Evolutionary conservation across 30 jellyfish, hydroid and myxozoan genomes (phyloP).

Genomic region (Sanderia malayensis): DNA sequence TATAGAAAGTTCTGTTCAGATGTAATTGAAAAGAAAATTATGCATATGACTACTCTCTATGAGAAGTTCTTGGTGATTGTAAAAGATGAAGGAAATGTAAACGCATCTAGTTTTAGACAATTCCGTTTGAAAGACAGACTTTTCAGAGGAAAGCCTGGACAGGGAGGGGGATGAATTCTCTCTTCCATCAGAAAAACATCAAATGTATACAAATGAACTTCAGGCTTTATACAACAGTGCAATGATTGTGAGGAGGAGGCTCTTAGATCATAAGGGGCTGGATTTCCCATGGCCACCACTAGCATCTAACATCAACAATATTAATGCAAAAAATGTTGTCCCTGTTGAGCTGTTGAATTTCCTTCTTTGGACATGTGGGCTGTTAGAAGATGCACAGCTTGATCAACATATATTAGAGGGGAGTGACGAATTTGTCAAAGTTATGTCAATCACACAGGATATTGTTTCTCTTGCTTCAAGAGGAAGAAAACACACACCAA

Average conservation of each 20-base stretch:
- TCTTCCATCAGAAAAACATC: too few relatives aligned
- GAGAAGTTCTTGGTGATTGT: conserved; percentile 26
- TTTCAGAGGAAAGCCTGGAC: too few relatives aligned
- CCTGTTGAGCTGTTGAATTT: conserved; percentile 27
- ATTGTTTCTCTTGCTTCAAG: conserved; percentile 38
- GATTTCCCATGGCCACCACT: conserved; percentile 64
- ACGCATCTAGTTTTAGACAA: conserved; percentile 35
- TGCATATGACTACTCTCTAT: too few relatives aligned
- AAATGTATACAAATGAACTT: conserved; percentile 6
- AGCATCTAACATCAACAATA: conserved; percentile 30
- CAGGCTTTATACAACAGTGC: conserved; percentile 16
- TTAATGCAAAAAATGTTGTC: conserved; percentile 30
- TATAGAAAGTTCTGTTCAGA: conserved; percentile 10
- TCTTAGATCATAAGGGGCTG: not conserved
- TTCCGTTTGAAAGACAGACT: conserved; percentile 26
- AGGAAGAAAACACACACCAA: conserved; percentile 56
- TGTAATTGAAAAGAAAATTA: conserved; percentile 13
- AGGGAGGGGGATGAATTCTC: too few relatives aligned
- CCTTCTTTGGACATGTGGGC: conserved; percentile 59
- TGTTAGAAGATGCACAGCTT: conserved; percentile 35
- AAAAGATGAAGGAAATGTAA: conserved; percentile 22
- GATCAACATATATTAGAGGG: conserved; percentile 24
- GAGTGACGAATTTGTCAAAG: not conserved
- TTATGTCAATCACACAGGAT: conserved; percentile 63
- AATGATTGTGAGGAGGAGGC: conserved; percentile 15